Conservation (phyloP, 1,140 invertebrate genomes). For the Heliconius hewitsoni region DNA sequence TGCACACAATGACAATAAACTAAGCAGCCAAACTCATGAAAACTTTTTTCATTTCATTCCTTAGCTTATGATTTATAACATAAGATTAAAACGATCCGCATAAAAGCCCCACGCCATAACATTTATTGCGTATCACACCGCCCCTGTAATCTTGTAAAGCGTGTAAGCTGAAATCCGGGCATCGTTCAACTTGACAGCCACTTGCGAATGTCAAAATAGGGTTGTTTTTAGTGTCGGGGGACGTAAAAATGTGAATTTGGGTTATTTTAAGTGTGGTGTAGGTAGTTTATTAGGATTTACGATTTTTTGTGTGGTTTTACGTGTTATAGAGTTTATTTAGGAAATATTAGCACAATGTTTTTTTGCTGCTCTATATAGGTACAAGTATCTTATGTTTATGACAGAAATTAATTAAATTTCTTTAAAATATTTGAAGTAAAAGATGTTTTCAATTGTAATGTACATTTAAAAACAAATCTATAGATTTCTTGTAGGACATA, state of each 20-base stretch:
- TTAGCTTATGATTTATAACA: constrained; percentile 10
- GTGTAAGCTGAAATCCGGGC: constrained; percentile 66
- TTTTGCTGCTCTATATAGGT: not conserved
- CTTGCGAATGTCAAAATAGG: constrained; percentile 45
- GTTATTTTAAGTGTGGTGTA: constrained; percentile 11
- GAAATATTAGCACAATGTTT: not conserved
- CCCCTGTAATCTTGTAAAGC: constrained; percentile 66
- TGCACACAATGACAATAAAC: constrained; percentile 5
- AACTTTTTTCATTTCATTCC: constrained; percentile 10
- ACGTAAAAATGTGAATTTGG: constrained; percentile 16
- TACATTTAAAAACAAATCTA: too few relatives aligned
- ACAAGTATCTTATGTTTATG: too few relatives aligned
- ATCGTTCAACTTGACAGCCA: constrained; percentile 61
- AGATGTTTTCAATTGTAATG: too few relatives aligned
- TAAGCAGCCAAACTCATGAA: constrained; percentile 1
- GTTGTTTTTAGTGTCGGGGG: constrained; percentile 46
- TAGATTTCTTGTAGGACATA: too few relatives aligned
- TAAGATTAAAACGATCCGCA: constrained; percentile 37
- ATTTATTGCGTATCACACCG: constrained; percentile 52
- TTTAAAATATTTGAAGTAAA: too few relatives aligned
- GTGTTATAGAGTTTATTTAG: not conserved
- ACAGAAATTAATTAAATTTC: too few relatives aligned
- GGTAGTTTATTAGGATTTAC: constrained; percentile 5
- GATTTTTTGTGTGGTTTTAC: not conserved
- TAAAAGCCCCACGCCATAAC: constrained; percentile 59